Evolutionary conservation across 1,140 invertebrate genomes (phyloP).

Genomic region (Drosophila persimilis): DNA sequence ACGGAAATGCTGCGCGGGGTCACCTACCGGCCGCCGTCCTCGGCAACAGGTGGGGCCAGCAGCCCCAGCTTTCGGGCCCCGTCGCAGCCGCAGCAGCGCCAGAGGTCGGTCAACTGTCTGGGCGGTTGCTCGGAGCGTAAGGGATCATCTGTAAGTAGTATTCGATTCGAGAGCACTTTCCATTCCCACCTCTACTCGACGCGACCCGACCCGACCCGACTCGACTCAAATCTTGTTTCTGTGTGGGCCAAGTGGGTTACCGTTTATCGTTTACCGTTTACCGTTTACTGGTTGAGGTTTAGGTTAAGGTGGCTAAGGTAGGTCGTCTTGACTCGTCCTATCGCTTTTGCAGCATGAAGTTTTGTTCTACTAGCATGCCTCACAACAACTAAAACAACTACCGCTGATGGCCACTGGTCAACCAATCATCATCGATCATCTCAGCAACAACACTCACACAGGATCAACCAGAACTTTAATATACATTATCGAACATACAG

Average conservation of each 20-base stretch:
- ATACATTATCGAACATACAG: too few species aligned
- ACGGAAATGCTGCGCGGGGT: conserved; percentile 82
- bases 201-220: too few species aligned
- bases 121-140: conserved; percentile 86
- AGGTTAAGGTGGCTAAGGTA: conserved; percentile 15
- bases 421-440: background rate
- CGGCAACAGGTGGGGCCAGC: conserved; percentile 46
- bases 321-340: conserved; percentile 30
- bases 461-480: conserved; percentile 17
- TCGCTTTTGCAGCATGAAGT: conserved; percentile 45
- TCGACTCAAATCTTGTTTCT: background rate
- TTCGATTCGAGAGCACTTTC: background rate
- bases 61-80: conserved; percentile 77
- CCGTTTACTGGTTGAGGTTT: background rate
- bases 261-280: background rate
- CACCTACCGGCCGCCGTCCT: conserved; percentile 83
- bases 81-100: conserved; percentile 68
- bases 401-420: conserved; percentile 4
- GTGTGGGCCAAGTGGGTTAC: background rate
- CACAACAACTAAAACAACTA: conserved; percentile 35
- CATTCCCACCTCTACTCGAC: background rate
- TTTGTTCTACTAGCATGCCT: conserved; percentile 42
- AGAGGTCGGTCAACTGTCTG: conserved; percentile 84
- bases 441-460: conserved; percentile 35
- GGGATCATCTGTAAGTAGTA: conserved; percentile 85